These are phyloP conservation scores for Anguilla megastoma DNA, from an alignment of 2,797 vertebrate genomes.

Conservation along the genomic window DNA sequence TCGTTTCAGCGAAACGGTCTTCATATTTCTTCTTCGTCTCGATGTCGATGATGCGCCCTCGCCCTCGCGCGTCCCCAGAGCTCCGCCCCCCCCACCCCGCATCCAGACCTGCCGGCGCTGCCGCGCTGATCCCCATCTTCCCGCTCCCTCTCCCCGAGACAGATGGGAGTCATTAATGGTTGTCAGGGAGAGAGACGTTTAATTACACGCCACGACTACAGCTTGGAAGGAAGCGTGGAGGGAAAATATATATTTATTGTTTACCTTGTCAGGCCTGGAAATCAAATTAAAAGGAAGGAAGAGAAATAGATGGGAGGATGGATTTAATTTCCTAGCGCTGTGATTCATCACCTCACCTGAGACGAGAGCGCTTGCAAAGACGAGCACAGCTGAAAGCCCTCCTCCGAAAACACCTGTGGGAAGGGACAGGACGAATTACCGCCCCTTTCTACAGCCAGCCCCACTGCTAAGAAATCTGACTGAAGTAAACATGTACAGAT, in stretches of 20 bases:
- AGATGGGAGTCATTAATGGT: conserved; percentile 66
- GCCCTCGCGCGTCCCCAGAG: background rate
- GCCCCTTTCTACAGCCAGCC: background rate
- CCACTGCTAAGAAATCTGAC: background rate
- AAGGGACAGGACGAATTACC: conserved; percentile 1
- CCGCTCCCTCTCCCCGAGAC: conserved; percentile 51
- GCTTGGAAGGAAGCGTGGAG: background rate
- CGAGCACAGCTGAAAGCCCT: conserved; percentile 87
- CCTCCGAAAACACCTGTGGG: conserved; percentile 85
- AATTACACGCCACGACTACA: conserved; percentile 60
- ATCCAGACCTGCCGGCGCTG: conserved; percentile 18
- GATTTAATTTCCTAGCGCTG: conserved; percentile 65
- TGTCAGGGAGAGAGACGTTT: conserved; percentile 61
- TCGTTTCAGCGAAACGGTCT: background rate
- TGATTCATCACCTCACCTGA: conserved; percentile 81
- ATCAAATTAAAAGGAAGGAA: conserved; percentile 37
- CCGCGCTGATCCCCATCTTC: conserved; percentile 37
- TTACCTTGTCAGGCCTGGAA: conserved; percentile 41
- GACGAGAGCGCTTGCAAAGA: conserved; percentile 81
- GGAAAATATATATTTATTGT: conserved; percentile 32
- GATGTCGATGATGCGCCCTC: background rate
- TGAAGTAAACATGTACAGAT: background rate
- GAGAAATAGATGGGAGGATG: conserved; percentile 52
- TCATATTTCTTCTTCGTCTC: background rate
- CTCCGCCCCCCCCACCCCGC: background rate